Evolutionary conservation across 30 jellyfish, hydroid and myxozoan genomes (phyloP).

Genomic region (Chrysaora quinquecirrha): DNA sequence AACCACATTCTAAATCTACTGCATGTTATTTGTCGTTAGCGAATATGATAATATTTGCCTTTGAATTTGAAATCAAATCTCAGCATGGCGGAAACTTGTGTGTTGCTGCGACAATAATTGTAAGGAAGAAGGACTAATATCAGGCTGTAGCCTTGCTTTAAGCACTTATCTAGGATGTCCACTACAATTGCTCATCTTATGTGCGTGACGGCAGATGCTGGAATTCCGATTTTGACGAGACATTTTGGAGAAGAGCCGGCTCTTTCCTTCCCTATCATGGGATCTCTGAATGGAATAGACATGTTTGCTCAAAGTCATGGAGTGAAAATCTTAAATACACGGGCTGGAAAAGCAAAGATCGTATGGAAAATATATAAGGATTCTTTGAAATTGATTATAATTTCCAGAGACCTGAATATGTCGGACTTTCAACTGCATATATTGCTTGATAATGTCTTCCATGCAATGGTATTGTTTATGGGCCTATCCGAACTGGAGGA

Average conservation of each 20-base stretch:
- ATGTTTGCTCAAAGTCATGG: slow-evolving; percentile 92
- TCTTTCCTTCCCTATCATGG: slow-evolving; percentile 94
- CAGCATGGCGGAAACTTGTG: too few relatives aligned
- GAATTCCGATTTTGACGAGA: slow-evolving; percentile 87
- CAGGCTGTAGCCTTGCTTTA: neutral
- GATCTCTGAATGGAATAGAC: slow-evolving; percentile 97
- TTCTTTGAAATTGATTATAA: slow-evolving; percentile 70
- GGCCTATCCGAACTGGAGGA: slow-evolving; percentile 81
- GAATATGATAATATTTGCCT: too few relatives aligned
- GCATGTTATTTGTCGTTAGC: too few relatives aligned
- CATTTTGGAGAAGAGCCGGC: slow-evolving; percentile 59
- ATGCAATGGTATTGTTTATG: slow-evolving; percentile 77
- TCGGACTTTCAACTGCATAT: slow-evolving; percentile 45
- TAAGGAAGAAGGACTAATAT: neutral
- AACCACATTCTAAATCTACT: too few relatives aligned
- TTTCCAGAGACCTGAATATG: slow-evolving; percentile 49
- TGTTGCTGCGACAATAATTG: too few relatives aligned
- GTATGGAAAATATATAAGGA: slow-evolving; percentile 83
- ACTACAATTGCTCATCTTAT: slow-evolving; percentile 59
- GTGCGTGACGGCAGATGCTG: slow-evolving; percentile 91
- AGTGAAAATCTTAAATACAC: slow-evolving; percentile 64
- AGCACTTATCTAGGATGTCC: slow-evolving; percentile 13
- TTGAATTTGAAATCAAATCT: too few relatives aligned
- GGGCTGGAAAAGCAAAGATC: slow-evolving; percentile 83
- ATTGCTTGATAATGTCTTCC: slow-evolving; percentile 72